Evolutionary conservation across 1,140 invertebrate genomes (phyloP), one percentile per base, ranked within the genome.

Genomic region (Ctenoplectra terminalis): DNA sequence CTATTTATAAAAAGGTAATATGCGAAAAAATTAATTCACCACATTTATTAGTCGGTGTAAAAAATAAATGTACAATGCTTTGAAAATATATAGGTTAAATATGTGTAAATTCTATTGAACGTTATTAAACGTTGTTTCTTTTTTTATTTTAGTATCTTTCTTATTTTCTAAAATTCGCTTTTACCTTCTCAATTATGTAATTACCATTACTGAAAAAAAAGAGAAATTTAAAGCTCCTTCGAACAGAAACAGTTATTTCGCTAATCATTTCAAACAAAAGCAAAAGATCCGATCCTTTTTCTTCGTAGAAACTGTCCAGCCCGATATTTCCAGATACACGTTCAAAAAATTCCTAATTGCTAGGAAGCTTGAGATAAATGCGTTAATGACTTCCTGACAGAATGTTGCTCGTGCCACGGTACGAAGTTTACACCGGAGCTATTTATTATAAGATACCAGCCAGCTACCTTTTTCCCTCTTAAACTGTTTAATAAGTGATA

Each of bases 401-500:
- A 60, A 75, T 37, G 43, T 61, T 74, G 15, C 6, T n/a, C 29
- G 43, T 26, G 29, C 7, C 46, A 7, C 31, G 1, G 43, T 5
- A 34, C 17, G 15, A 26, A 71, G 26, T 67, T 20, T 40, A 34
- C 6, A 13, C 15, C 5, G 29, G 15, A 40, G 52, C 17, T 75
- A 74, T 60, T 37, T 73, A 74, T 37, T 75, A 64, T 50, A 50
- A 26, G 60, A 50, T 37, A 52, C 72, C n/a, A 52, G 58, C 13
- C 37, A 23, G 43, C 58, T 63, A 34, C 43, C 15, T 50, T 31
- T 75, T 34, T n/a, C 31, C 31, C 31, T 29, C 20, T 52, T 40
- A 11, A n/a, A 29, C 3, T 6, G 17, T 70, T 50, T 75, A 64
- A 75, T 64, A 63, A 75, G 60, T 20, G 58, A 72, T 48, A 64